Conservation (phyloP, 2,113 vertebrate species). For the Syngnathus floridae region DNA sequence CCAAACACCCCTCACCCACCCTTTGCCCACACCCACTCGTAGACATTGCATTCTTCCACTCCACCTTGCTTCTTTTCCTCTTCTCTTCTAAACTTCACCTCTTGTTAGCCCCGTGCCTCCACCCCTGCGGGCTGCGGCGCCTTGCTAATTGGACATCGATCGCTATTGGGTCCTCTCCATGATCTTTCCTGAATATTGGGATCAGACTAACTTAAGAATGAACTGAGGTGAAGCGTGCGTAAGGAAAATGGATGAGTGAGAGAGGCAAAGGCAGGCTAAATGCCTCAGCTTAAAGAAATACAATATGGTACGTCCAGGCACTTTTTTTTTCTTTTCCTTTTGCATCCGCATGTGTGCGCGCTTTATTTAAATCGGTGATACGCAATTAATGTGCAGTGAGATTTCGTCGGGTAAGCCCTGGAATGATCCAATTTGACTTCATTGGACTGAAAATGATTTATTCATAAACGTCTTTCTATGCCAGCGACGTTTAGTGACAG, state of each 20-base stretch:
- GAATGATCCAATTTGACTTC: not conserved
- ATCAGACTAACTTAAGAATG: slow-evolving; percentile 68
- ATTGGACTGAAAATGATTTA: not conserved
- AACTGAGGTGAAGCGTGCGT: slow-evolving; percentile 54
- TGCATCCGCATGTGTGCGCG: not conserved
- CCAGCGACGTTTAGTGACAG: not conserved
- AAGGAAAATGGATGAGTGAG: slow-evolving; percentile 35
- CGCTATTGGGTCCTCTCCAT: slow-evolving; percentile 47
- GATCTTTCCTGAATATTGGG: slow-evolving; percentile 69
- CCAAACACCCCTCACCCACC: slow-evolving; percentile 30
- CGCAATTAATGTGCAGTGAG: not conserved
- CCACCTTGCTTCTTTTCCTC: not conserved
- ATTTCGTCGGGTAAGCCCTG: not conserved
- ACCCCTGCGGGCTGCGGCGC: slow-evolving; percentile 27
- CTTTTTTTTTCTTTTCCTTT: not conserved
- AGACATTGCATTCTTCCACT: slow-evolving; percentile 17
- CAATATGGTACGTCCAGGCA: slow-evolving; percentile 8
- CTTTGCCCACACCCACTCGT: slow-evolving; percentile 49
- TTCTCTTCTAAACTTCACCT: slow-evolving; percentile 26
- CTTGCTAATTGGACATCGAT: slow-evolving; percentile 72
- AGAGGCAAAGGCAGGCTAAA: slow-evolving; percentile 40
- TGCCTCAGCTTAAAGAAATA: slow-evolving; percentile 45
- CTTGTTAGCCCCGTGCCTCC: slow-evolving; percentile 24
- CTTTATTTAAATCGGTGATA: not conserved
- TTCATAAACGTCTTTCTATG: not conserved